Evolutionary conservation across 1,140 invertebrate species (phyloP), one percentile per base, ranked within the genome.

Genomic region (Drosophila sulfurigaster): DNA sequence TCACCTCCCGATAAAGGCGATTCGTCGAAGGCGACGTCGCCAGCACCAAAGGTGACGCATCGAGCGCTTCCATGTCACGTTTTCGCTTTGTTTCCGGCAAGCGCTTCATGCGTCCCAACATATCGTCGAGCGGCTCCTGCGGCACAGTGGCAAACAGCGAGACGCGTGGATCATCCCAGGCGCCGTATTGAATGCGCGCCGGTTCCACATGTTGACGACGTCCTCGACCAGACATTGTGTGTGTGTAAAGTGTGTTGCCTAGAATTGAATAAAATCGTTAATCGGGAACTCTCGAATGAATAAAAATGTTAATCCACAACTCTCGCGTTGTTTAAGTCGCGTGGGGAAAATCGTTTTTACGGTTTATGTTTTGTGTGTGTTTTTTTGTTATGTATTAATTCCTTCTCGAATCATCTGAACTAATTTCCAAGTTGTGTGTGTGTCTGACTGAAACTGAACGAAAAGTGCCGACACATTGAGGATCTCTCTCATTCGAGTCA

Each of bases 61-160:
- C 83, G 10, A 32, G 30, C n/a, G 79, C 65, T 10, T 88, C 67
- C 2, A 46, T 6, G 7, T 0, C 11, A 1, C 41, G 32, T 25
- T 69, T 66, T 5, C 80, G 49, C 1, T 45, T 25, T 0, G 46
- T 64, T 8, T 1, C 13, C 1, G 70, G 70, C 51, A 86, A 1
- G 1, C 41, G 66, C 49, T 68, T 73, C 5, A 87, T 1, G 1
- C 59, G 58, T 0, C 49, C 30, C 25, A 87, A 32, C 79, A 87
- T 79, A 13, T 87, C 75, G 1, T 30, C 45, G 0, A 82, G 5
- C 0, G 82, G 82, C 66, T 87, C 82, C 54, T 87, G 82, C 35
- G 56, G 58, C 20, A 79, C 48, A 0, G 72, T 68, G 32, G 82
- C 82, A 2, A 87, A 87, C 30, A 87, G 49, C 11, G 82, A 74